phyloP scores from a whole-genome alignment of 2,888 invertebrate species.

The Drosophila nr. perissopoda region DNA sequence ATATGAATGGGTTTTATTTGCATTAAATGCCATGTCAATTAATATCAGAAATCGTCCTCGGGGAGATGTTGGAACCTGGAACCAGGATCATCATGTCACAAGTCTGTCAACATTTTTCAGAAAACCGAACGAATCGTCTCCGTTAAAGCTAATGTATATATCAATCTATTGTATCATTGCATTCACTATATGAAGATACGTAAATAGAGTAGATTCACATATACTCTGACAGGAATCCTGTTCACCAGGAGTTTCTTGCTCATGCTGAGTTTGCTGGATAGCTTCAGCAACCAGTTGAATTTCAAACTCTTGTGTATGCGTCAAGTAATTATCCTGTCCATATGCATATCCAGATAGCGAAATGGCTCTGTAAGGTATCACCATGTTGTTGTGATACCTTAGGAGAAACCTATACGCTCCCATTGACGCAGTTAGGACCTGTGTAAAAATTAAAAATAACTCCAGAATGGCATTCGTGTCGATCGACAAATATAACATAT shows the following conservation, averaged over 20 bases:
- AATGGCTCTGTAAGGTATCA: not conserved
- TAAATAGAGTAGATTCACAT: too few relatives aligned
- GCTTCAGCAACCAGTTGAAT: not conserved
- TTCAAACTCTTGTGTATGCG: not conserved
- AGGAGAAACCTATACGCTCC: not conserved
- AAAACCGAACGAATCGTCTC: too few relatives aligned
- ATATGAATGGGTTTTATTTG: constrained; percentile 30
- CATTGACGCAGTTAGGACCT: not conserved
- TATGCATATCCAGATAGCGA: not conserved
- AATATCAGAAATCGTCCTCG: not conserved
- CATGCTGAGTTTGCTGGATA: not conserved
- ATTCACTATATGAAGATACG: too few relatives aligned
- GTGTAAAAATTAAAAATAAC: not conserved
- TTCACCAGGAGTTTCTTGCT: not conserved
- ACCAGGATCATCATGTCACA: not conserved
- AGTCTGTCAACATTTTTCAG: too few relatives aligned
- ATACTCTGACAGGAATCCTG: not conserved
- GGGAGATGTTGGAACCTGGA: not conserved
- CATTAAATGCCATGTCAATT: not conserved
- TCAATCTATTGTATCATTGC: too few relatives aligned
- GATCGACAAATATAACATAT: not conserved
- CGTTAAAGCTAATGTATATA: too few relatives aligned
- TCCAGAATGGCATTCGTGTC: not conserved
- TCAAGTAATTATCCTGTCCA: not conserved
- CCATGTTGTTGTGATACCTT: not conserved